phyloP scores from a whole-genome alignment of 2,113 vertebrate genomes.

The Oreamnos americanus region DNA sequence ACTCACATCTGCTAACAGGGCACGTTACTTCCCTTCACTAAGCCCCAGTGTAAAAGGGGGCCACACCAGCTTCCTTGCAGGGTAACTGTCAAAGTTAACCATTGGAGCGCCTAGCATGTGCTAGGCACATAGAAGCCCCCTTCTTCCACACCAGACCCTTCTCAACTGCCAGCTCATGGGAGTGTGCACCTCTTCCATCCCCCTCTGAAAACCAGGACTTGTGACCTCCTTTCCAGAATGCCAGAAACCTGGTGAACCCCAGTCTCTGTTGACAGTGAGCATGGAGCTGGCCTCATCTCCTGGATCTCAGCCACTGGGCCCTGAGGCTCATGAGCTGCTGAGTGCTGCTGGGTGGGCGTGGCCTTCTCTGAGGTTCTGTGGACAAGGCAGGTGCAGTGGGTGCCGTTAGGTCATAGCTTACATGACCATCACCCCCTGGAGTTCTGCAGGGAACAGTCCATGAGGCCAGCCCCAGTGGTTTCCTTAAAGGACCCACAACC shows the following conservation, averaged over 20 bases:
- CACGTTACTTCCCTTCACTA: background rate
- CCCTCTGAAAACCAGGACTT: background rate
- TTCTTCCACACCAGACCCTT: background rate
- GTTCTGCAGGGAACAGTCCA: background rate
- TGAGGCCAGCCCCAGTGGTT: background rate
- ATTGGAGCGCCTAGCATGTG: fast-evolving
- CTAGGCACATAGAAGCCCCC: background rate
- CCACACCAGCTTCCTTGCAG: background rate
- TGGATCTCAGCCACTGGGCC: background rate
- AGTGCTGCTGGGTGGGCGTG: background rate
- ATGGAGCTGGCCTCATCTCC: background rate
- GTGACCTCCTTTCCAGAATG: background rate
- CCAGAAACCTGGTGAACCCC: background rate
- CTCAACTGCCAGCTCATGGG: background rate
- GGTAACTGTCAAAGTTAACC: background rate
- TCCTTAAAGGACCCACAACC: background rate
- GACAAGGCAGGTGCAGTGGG: background rate
- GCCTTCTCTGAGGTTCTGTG: background rate
- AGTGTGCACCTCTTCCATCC: background rate
- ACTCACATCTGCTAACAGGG: background rate
- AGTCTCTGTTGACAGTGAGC: background rate
- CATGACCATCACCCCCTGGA: background rate
- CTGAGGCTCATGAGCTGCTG: background rate
- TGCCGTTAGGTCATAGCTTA: background rate
- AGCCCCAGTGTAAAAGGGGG: background rate